These are phyloP conservation scores for Latrodectus elegans DNA, from an alignment of 2,888 invertebrate genomes.

Conservation along the genomic window DNA sequence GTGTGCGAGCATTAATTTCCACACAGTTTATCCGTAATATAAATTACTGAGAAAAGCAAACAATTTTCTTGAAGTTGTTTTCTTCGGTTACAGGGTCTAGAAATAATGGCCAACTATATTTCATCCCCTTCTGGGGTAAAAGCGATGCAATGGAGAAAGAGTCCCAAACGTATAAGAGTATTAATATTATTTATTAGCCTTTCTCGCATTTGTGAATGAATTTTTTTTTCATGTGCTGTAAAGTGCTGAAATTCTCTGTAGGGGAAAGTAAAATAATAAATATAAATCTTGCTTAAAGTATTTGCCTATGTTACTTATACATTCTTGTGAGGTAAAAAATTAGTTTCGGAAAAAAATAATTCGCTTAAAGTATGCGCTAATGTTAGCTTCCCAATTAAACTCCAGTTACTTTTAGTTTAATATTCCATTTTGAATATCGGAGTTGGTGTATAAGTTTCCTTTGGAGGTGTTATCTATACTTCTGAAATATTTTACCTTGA, in stretches of 20 bases:
- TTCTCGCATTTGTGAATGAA: conserved; percentile 13
- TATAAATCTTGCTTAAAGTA: conserved; percentile 24
- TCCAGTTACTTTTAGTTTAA: conserved; percentile 26
- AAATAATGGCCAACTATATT: conserved; percentile 22
- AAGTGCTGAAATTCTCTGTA: conserved; percentile 6
- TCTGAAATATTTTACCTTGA: too few species aligned
- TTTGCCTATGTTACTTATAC: background rate
- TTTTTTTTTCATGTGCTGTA: conserved; percentile 5
- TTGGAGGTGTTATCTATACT: background rate
- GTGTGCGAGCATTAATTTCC: conserved; percentile 31
- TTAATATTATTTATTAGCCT: conserved; percentile 29
- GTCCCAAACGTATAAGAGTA: conserved; percentile 16
- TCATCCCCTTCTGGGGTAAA: conserved; percentile 7
- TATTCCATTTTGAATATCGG: conserved; percentile 26
- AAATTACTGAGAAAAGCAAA: conserved; percentile 16
- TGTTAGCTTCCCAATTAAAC: conserved; percentile 36
- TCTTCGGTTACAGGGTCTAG: conserved; percentile 10
- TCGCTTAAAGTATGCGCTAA: background rate
- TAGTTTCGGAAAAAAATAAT: too few species aligned
- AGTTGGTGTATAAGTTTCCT: background rate
- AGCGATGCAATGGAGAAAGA: conserved; percentile 18
- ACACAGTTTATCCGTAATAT: background rate
- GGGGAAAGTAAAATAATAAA: conserved; percentile 7
- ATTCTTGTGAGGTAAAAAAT: conserved; percentile 11
- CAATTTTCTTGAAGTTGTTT: background rate